Conservation (phyloP, 2,113 vertebrate genomes). For the Eulacestoma nigropectus region DNA sequence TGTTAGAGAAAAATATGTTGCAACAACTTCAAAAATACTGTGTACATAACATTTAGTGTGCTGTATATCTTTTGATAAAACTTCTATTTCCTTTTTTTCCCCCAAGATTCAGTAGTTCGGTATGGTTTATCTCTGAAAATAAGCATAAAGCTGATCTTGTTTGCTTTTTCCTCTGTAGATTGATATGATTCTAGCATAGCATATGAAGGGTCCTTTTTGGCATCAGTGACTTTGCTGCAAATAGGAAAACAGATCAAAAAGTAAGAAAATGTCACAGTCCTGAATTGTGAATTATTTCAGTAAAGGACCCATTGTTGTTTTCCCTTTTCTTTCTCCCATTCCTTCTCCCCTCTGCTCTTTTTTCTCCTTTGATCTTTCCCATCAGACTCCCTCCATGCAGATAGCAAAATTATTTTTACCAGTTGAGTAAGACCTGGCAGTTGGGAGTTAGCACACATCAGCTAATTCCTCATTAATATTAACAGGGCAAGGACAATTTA, state of each 20-base stretch:
- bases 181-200: constrained; percentile 10
- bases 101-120: not conserved
- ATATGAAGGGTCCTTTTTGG: constrained; percentile 9
- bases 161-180: constrained; percentile 34
- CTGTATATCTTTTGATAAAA: not conserved
- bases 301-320: not conserved
- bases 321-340: not conserved
- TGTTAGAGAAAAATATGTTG: not conserved
- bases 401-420: not conserved
- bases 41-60: not conserved
- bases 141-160: not conserved
- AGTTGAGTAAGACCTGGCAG: not conserved
- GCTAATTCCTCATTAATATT: not conserved
- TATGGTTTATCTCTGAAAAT: constrained; percentile 7
- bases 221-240: constrained; percentile 36
- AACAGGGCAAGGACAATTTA: not conserved
- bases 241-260: constrained; percentile 44
- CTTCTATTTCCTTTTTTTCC: not conserved
- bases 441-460: not conserved
- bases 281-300: constrained; percentile 9
- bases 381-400: not conserved
- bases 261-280: constrained; percentile 15
- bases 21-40: not conserved
- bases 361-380: not conserved
- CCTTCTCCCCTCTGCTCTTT: not conserved